Evolutionary conservation across 2,888 invertebrate genomes (phyloP), one percentile per base, ranked within the genome.

Genomic region (Parthenolecanium corni): DNA sequence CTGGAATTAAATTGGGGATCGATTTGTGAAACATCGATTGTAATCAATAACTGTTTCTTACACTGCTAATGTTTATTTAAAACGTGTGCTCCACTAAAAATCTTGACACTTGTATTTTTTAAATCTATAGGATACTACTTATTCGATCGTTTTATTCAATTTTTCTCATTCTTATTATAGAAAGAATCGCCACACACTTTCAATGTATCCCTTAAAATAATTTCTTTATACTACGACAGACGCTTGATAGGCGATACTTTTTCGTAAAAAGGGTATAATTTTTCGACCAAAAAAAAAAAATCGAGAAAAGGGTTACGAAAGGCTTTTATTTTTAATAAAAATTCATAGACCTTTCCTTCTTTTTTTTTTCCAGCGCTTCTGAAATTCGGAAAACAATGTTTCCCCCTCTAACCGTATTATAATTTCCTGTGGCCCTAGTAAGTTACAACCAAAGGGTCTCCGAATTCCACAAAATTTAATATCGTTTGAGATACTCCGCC

Each of bases 401-500:
- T 23, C 25, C 44, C 25, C 46, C 57, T 44, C 46, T 46, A 46
- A 44, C 57, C 42, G 44, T 57, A 57, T 57, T 57, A 57, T 57
- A 57, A 57, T 57, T 57, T 57, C 57, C 57, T 57, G 57, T 57
- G 57, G 57, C 57, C 57, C 57, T 57, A 46, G 25, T 57, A 46
- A 57, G 24, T 57, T 57, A 25, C 57, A 57, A 44, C 46, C 57
- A 57, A 57, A 57, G 46, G 57, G 57, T 57, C 57, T 46, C 57
- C 44, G 47, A 40, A 61, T 61, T 61, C 61, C 61, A 51, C 61
- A 61, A 49, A 61, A 61, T 61, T 61, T 51, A 61, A 61, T 61
- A 61, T 61, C 61, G 61, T 51, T 61, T 61, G 49, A 61, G 57
- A 51, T 51, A 61, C 61, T 61, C 61, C 57, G 57, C 57, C 57